phyloP scores from a whole-genome alignment of 2,797 vertebrate species.

The Molothrus ater region DNA sequence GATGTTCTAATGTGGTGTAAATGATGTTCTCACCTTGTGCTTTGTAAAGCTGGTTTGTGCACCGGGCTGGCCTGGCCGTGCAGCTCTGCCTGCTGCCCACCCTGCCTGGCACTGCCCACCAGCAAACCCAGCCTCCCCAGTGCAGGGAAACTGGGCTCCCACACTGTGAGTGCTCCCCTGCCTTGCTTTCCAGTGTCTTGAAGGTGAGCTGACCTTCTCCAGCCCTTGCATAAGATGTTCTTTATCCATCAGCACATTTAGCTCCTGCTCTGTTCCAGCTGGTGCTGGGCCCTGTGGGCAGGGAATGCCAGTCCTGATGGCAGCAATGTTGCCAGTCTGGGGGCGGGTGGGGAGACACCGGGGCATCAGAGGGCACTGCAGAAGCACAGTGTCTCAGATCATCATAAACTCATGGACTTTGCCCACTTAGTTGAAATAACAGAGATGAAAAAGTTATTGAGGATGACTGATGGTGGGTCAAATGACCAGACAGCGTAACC shows the following conservation, averaged over 20 bases:
- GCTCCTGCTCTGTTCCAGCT: background rate
- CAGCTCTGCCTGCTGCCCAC: background rate
- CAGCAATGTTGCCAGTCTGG: fast-evolving
- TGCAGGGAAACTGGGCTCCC: fast-evolving
- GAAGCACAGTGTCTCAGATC: background rate
- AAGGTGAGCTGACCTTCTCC: background rate
- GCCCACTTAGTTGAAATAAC: background rate
- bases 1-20: background rate
- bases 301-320: fast-evolving
- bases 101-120: background rate
- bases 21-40: background rate
- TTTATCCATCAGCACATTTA: background rate
- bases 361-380: background rate
- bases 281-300: background rate
- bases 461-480: background rate
- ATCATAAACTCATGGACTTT: background rate
- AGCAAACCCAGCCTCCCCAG: background rate
- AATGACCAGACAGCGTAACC: background rate
- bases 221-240: background rate
- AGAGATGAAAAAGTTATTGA: background rate
- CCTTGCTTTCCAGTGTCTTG: background rate
- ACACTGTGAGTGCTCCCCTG: background rate
- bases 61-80: fast-evolving
- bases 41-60: background rate
- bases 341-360: fast-evolving